Base-by-base conservation (phyloP, 2,113 vertebrate genomes). In the Anguilla japonica region DNA sequence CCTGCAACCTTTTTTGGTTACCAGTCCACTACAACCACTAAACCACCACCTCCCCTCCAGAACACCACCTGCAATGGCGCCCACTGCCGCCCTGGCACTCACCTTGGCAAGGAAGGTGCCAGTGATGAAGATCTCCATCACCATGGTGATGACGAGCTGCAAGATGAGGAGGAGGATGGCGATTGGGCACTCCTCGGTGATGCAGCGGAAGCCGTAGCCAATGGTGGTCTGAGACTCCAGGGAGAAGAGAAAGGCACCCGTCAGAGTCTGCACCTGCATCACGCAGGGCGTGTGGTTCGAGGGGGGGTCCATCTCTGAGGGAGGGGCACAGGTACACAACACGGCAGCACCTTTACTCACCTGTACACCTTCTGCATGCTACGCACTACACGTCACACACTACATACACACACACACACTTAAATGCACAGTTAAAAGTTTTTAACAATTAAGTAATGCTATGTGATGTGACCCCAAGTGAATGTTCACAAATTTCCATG, bases 71-170 rank as follows among this genome's bases (percentile, higher is more conserved):
- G 43, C 43, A 46, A 46, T 34, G 34, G 34, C 34, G 34, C 34
- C 34, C 34, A 34, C 34, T 34, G 34, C 34, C 34, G 34, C 34
- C 34, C 34, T 34, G 34, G 34, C 34, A 2, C 34, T 85, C 89
- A 96, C 95, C 94, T 99, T 99, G 0, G 98, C 98, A 40, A 99
- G 94, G 91, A 99, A 99, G 40, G 98, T 99, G 43, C 98, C 98
- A 0, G 98, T 99, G 95, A 99, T 98, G 93, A 99, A 99, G 92
- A 99, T 98, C 93, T 99, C 98, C 96, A 99, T 95, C 92, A 98
- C 97, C 96, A 98, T 99, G 85, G 98, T 99, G 86, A 99, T 95
- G 83, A 99, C 98, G 56, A 99, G 96, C 93, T 99, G 98, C 16
- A 96, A 92, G 83, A 99, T 98, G 46, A 99, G 98, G 43, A 99